Evolutionary conservation across 2,888 invertebrate genomes (phyloP).

Genomic region (Megastigmus dorsalis): DNA sequence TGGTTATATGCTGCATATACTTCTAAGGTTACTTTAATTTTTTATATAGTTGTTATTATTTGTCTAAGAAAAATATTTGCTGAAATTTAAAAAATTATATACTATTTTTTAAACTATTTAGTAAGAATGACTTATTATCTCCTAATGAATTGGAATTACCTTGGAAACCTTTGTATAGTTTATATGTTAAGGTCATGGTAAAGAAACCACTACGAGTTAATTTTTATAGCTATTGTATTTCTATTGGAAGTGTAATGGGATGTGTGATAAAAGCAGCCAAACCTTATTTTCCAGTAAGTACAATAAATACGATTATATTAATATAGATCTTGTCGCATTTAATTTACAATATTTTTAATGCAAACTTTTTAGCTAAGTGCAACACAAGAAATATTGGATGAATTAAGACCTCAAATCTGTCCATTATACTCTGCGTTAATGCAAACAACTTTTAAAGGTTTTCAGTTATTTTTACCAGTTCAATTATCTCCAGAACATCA

Average conservation of each 20-base stretch:
- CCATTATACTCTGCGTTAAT: constrained; percentile 80
- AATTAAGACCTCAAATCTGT: constrained; percentile 86
- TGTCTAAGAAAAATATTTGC: too few relatives aligned
- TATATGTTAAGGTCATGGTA: constrained; percentile 36
- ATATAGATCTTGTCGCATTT: background rate
- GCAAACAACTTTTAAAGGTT: constrained; percentile 77
- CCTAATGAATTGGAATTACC: constrained; percentile 87
- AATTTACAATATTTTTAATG: constrained; percentile 53
- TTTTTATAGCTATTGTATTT: constrained; percentile 34
- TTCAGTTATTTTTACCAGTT: constrained; percentile 87
- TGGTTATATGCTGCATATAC: constrained; percentile 72
- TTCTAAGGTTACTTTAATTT: constrained; percentile 50
- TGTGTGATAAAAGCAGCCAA: constrained; percentile 31
- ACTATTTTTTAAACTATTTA: constrained; percentile 65
- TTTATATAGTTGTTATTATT: constrained; percentile 16
- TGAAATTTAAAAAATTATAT: background rate
- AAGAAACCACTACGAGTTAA: constrained; percentile 21
- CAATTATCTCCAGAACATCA: constrained; percentile 79
- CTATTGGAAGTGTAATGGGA: constrained; percentile 34
- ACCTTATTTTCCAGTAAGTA: constrained; percentile 52
- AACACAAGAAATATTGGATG: constrained; percentile 90
- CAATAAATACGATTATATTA: background rate
- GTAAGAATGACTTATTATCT: constrained; percentile 85
- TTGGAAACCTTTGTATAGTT: constrained; percentile 88
- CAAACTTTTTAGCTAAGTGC: constrained; percentile 81